Evolutionary conservation across 2,797 vertebrate genomes (phyloP).

Genomic region (Balearica regulorum): DNA sequence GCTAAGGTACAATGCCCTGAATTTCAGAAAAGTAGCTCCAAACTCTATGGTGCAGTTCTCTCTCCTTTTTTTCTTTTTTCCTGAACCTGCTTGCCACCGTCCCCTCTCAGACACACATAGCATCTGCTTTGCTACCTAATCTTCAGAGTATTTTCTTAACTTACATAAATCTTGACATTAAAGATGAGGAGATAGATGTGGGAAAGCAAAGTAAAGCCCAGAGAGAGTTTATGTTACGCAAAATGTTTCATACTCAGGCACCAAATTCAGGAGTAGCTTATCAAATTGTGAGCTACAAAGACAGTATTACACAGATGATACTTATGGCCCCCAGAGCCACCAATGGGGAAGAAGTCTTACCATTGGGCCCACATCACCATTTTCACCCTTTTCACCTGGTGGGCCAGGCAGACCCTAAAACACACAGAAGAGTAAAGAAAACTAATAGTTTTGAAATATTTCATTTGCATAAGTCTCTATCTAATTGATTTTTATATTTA

Average conservation of each 20-base stretch:
- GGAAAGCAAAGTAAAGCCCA: background rate
- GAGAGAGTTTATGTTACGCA: background rate
- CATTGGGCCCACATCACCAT: conserved; percentile 97
- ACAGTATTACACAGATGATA: background rate
- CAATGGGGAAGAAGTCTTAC: conserved; percentile 70
- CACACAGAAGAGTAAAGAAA: background rate
- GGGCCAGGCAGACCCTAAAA: conserved; percentile 93
- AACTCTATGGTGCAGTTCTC: background rate
- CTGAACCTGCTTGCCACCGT: background rate
- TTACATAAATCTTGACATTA: background rate
- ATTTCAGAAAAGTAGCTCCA: background rate
- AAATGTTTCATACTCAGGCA: background rate
- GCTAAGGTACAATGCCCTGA: background rate
- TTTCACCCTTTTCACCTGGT: conserved; percentile 97
- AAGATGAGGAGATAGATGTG: background rate
- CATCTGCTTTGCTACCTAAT: background rate
- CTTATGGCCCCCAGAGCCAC: background rate
- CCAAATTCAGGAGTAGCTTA: background rate
- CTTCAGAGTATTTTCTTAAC: background rate
- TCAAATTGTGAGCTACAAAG: background rate
- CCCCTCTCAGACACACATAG: background rate
- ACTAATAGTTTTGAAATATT: background rate
- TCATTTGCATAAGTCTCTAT: too few relatives aligned
- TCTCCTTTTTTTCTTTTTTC: background rate
- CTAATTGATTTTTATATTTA: too few relatives aligned